A percentile compares a stretch with the other conserved stretches of the same genome.
Evolutionary conservation across 2,113 vertebrate genomes (phyloP).

Genomic region (Taxidea taxus): DNA sequence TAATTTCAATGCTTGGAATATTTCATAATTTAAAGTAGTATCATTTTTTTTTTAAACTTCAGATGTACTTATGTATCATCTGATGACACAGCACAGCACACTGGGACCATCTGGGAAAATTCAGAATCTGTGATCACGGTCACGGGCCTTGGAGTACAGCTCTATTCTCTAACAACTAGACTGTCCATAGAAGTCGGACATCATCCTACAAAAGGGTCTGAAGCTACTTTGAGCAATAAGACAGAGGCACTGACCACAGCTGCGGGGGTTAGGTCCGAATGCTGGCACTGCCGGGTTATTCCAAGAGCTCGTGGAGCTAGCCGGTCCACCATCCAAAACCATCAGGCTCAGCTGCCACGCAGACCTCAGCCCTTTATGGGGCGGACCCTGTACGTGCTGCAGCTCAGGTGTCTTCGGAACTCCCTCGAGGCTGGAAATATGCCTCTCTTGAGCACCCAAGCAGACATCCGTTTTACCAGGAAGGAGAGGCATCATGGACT

Average conservation of each 20-base stretch:
- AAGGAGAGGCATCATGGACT: not conserved
- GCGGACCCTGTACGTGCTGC: not conserved
- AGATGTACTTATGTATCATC: not conserved
- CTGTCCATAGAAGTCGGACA: constrained; percentile 26
- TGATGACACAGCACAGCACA: not conserved
- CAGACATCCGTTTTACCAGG: not conserved
- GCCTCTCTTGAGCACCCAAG: not conserved
- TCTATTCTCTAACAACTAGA: not conserved
- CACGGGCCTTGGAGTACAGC: not conserved
- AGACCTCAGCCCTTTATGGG: not conserved
- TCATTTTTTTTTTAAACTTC: not conserved
- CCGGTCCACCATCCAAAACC: not conserved
- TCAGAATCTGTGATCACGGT: not conserved
- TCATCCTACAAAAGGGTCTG: not conserved
- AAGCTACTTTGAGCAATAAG: not conserved
- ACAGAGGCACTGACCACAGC: not conserved
- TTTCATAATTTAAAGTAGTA: not conserved
- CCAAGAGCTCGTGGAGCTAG: not conserved
- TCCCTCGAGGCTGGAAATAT: not conserved
- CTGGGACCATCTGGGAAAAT: not conserved
- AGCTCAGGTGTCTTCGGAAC: not conserved
- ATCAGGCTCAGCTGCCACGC: not conserved
- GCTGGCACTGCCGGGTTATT: not conserved
- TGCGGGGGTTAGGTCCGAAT: not conserved
- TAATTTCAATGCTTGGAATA: not conserved